Percentiles rank a stretch among this genome's conserved stretches.
Conservation (phyloP, 2,113 vertebrate genomes). For the Tichodroma muraria region DNA sequence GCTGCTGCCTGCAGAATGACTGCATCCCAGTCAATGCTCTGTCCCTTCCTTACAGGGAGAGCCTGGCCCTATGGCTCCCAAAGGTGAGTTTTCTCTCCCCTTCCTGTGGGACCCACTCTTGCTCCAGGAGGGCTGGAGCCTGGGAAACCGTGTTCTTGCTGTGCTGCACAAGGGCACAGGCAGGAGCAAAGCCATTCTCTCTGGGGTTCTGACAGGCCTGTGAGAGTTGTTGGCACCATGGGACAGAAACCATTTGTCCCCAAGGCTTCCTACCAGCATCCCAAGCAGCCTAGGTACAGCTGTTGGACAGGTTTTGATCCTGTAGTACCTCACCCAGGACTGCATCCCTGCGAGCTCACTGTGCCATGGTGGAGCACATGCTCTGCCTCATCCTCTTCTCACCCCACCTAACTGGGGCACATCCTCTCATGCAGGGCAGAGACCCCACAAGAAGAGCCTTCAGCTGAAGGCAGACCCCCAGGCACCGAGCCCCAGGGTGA, state of each 20-base stretch:
- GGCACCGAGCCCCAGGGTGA: not conserved
- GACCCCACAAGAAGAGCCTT: not conserved
- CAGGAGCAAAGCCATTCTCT: not conserved
- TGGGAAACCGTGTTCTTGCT: not conserved
- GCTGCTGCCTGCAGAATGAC: not conserved
- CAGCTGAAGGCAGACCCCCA: not conserved
- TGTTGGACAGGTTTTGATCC: not conserved
- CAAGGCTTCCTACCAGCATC: not conserved
- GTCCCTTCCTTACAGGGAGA: constrained; percentile 77
- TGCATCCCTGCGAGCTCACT: not conserved
- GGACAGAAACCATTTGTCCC: not conserved
- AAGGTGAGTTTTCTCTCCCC: constrained; percentile 71
- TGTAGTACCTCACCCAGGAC: not conserved
- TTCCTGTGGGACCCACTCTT: not conserved
- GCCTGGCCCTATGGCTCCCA: constrained; percentile 85
- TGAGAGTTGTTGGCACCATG: accelerated
- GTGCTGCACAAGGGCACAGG: not conserved
- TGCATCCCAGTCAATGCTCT: not conserved
- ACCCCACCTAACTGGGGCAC: not conserved
- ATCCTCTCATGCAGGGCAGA: constrained; percentile 11
- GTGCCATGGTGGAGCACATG: not conserved
- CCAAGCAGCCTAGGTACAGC: no score
- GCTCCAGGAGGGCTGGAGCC: not conserved
- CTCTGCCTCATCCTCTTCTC: not conserved
- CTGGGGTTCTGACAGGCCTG: not conserved